Percentiles rank a stretch among this genome's conserved stretches.
These are phyloP conservation scores for Apteryx owenii DNA, from an alignment of 2,113 vertebrate genomes.

Conservation along the genomic window DNA sequence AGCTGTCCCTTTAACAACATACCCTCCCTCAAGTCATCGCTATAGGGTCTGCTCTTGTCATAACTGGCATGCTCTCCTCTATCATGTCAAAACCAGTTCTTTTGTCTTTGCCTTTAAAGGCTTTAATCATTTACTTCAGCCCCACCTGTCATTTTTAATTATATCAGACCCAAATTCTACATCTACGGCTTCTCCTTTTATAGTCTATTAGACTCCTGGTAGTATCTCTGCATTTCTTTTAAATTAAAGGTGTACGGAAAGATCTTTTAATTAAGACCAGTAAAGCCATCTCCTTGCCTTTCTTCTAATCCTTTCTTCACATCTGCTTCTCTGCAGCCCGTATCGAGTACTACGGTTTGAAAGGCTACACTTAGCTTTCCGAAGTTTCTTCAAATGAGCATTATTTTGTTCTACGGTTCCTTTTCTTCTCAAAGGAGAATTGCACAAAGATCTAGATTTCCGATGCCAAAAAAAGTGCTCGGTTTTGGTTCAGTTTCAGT, in stretches of 20 bases:
- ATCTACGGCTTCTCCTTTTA: neutral
- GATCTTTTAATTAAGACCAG: neutral
- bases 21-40: neutral
- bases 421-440: neutral
- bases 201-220: neutral
- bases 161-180: neutral
- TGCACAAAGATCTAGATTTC: neutral
- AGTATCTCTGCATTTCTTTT: neutral
- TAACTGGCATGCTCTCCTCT: neutral
- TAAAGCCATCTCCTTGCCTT: neutral
- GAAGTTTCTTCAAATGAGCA: neutral
- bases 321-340: neutral
- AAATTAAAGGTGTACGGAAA: neutral
- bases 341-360: neutral
- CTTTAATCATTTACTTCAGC: neutral
- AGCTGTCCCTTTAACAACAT: neutral
- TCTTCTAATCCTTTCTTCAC: neutral
- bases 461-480: accelerated
- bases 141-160: neutral
- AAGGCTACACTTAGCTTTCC: neutral
- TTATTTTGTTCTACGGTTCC: neutral
- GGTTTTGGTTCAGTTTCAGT: neutral
- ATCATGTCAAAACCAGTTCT: neutral
- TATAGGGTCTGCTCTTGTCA: neutral
- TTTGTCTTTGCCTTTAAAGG: neutral